Evolutionary conservation across 2,797 vertebrate genomes (phyloP), one percentile per base, ranked within the genome.

Genomic region (Chelonia mydas): DNA sequence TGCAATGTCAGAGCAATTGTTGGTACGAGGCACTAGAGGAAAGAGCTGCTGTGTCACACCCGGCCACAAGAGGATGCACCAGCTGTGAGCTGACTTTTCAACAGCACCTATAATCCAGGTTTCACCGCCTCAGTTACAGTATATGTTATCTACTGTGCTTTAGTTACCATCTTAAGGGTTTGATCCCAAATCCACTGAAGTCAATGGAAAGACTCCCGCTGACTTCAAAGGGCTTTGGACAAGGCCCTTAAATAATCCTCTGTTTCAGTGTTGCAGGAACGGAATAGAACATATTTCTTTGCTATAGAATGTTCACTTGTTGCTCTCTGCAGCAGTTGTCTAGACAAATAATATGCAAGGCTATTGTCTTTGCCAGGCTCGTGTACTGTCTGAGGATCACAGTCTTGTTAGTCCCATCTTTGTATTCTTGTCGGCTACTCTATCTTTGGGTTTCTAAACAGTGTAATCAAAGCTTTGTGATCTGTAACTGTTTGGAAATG

Each of bases 401-500:
- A 47, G 74, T 15, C 45, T 77, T 13, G 0, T 86, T 78, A 84
- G 16, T 11, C 12, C 31, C 68, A 8, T 95, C 84, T 95, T 68
- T 91, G 33, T 47, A 53, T 86, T 54, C 49, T 77, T 47, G 74
- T 47, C 81, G 23, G 11, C 7, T 95, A 50, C 74, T 94, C 96
- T 92, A 90, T 83, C 51, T 94, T 94, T 78, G 49, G 7, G 1
- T 91, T 94, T 92, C 68, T 51, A 95, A 94, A 76, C 4, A 83
- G 23, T 23, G 94, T 94, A 95, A 90, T 94, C 88, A 93, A 93
- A 96, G 84, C 45, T 83, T 79, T 91, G 65, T 91, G 78, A 87
- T 87, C 84, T 92, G 13, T 94, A 93, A 81, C 86, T 92, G 91
- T 55, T 68, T 45, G 78, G 78, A 94, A 79, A 95, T 94, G 83